These are phyloP conservation scores for Stenopsyche tienmushanensis DNA, from an alignment of 1,140 invertebrate genomes.

Conservation along the genomic window DNA sequence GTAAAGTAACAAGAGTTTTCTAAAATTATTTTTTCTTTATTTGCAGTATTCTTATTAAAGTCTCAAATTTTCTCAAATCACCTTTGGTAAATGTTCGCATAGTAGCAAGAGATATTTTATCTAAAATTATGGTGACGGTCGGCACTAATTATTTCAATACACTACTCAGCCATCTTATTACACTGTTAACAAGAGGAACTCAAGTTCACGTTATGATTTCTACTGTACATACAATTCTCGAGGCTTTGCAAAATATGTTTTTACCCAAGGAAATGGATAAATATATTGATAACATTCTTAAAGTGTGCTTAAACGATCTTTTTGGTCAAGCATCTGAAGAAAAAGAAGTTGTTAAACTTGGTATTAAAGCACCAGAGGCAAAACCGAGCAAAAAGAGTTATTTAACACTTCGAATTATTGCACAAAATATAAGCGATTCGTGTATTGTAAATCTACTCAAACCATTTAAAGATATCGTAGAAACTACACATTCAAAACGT, in stretches of 20 bases:
- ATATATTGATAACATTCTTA: slow-evolving; percentile 76
- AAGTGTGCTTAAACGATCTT: slow-evolving; percentile 83
- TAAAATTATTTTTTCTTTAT: slow-evolving; percentile 39
- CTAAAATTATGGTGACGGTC: slow-evolving; percentile 83
- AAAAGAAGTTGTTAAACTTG: slow-evolving; percentile 85
- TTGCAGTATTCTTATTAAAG: slow-evolving; percentile 82
- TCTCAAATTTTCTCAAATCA: slow-evolving; percentile 87
- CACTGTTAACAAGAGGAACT: slow-evolving; percentile 83
- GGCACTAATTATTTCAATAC: slow-evolving; percentile 79
- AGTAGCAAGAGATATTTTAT: slow-evolving; percentile 80
- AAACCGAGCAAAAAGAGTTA: slow-evolving; percentile 82
- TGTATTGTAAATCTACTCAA: slow-evolving; percentile 74
- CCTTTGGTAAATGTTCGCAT: slow-evolving; percentile 85
- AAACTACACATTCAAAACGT: slow-evolving; percentile 77
- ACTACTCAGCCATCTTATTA: slow-evolving; percentile 78
- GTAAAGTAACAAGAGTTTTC: background rate
- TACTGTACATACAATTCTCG: slow-evolving; percentile 82
- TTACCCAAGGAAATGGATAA: slow-evolving; percentile 73
- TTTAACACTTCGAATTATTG: slow-evolving; percentile 80
- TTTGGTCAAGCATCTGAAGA: slow-evolving; percentile 88
- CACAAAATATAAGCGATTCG: slow-evolving; percentile 74
- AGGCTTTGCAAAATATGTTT: slow-evolving; percentile 66
- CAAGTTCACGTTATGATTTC: slow-evolving; percentile 91
- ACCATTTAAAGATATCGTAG: slow-evolving; percentile 81
- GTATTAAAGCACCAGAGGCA: slow-evolving; percentile 76